Conservation (phyloP, 2,113 vertebrate species). For the Serinus canaria region DNA sequence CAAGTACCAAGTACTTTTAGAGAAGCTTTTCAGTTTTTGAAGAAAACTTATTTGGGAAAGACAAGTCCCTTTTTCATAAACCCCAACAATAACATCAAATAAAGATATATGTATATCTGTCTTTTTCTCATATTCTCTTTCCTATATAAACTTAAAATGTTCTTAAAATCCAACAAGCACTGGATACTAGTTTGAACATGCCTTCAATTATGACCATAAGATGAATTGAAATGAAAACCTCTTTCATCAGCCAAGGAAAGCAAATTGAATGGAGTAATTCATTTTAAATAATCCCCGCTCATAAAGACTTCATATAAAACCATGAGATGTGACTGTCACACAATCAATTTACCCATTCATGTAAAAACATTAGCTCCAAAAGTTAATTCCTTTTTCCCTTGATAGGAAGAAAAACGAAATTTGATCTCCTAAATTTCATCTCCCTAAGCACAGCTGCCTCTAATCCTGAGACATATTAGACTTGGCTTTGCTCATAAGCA, state of each 20-base stretch:
- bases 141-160: neutral
- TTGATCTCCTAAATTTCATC: neutral
- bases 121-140: neutral
- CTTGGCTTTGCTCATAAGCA: neutral
- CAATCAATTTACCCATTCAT: neutral
- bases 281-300: neutral
- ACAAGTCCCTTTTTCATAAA: neutral
- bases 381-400: neutral
- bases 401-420: neutral
- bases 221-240: neutral
- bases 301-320: neutral
- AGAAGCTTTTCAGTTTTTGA: neutral
- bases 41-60: neutral
- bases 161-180: neutral
- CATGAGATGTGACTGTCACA: neutral
- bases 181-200: neutral
- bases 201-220: neutral
- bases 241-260: neutral
- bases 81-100: neutral
- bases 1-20: neutral
- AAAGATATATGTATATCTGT: neutral
- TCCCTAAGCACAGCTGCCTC: neutral
- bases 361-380: neutral
- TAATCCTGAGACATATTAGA: neutral
- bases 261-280: neutral